Evolutionary conservation across 2,797 vertebrate genomes (phyloP), one percentile per base, ranked within the genome.

Genomic region (Mergus octosetaceus): DNA sequence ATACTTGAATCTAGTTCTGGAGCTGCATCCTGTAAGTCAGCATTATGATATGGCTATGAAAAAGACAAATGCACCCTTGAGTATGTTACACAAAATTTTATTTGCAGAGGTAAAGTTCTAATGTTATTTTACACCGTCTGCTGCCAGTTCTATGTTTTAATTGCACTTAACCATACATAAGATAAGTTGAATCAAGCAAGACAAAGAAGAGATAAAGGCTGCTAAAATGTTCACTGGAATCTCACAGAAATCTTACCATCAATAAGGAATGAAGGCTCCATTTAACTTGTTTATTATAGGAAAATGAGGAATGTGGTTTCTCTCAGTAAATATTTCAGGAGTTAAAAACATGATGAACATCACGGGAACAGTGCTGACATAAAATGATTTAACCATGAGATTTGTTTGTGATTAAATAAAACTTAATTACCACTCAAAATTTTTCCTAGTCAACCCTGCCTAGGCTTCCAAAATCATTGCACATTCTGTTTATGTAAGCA

Each of bases 331-430:
- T 68, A 68, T 13, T 80, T 90, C n/a, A 64, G 47, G 60, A 78
- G 27, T 56, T 85, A 73, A 86, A 93, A 43, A 7, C 24, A 76
- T 1, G 3, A 66, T 39, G 41, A 49, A 14, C 16, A 64, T 47
- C 0, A 27, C 72, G 19, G 41, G 9, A 84, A 87, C 27, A 27
- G 47, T 49, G 39, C 28, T 86, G 85, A 75, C 58, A 75, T 72
- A 41, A 84, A 88, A 78, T 53, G 7, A 81, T 56, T 73, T 78
- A 84, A 22, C 32, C 6, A 34, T 58, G 28, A 54, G 49, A 76
- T 90, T 91, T 90, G 18, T 86, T 71, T 65, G 22, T 41, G 16
- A 81, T 75, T 87, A 80, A 61, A 80, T 83, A 80, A 80, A 92
- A 85, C 28, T 71, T 77, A 87, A 87, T 89, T 92, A 39, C 13